These are phyloP conservation scores for Pseudachorutes palmiensis DNA, from an alignment of 1,140 invertebrate genomes.

Conservation along the genomic window DNA sequence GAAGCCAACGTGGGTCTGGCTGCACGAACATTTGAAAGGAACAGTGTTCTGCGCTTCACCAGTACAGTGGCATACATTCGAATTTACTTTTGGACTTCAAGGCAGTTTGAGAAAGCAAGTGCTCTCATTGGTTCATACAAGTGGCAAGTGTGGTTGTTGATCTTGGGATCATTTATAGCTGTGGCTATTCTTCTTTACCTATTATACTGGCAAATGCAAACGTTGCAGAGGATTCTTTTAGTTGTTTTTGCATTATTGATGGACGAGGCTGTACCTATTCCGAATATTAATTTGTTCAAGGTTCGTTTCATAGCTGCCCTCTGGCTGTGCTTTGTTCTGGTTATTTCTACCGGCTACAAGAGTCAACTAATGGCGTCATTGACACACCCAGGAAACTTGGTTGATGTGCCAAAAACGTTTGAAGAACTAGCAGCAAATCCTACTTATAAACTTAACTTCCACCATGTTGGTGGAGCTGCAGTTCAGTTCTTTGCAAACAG, in stretches of 20 bases:
- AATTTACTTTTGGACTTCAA: neutral
- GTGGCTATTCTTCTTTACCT: neutral
- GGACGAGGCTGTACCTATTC: neutral
- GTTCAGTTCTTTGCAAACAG: neutral
- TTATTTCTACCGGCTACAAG: neutral
- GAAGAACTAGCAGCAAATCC: neutral
- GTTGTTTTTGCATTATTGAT: neutral
- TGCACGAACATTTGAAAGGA: neutral
- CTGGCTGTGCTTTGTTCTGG: neutral
- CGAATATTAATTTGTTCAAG: neutral
- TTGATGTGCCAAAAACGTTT: neutral
- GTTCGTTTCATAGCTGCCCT: neutral
- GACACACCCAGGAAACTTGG: neutral
- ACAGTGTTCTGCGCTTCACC: neutral
- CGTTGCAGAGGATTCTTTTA: neutral
- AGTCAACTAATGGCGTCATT: conserved; percentile 4
- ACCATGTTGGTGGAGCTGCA: neutral
- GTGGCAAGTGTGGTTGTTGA: neutral
- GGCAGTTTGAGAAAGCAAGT: neutral
- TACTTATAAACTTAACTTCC: neutral
- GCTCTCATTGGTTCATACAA: neutral
- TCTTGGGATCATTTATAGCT: neutral
- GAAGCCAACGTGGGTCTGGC: neutral
- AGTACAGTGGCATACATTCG: neutral
- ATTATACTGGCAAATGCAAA: neutral